Evolutionary conservation across 2,888 invertebrate species (phyloP), one percentile per base, ranked within the genome.

Genomic region (Arrhopalites spinosus): DNA sequence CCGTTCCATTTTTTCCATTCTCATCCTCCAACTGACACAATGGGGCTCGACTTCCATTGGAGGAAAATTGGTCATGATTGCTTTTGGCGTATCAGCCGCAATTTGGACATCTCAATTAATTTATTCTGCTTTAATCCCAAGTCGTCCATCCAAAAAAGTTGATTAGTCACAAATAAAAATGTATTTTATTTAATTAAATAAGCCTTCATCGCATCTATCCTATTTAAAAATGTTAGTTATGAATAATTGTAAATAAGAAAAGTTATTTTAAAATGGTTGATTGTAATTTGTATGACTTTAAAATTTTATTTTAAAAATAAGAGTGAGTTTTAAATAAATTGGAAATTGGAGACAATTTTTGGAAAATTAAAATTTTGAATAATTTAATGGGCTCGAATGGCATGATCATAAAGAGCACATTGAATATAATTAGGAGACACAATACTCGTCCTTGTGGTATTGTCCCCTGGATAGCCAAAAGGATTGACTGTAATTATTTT

Each of bases 321-420:
- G n/a, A n/a, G n/a, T n/a, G n/a, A n/a, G n/a, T n/a, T n/a, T n/a
- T n/a, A n/a, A n/a, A n/a, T n/a, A n/a, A n/a, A n/a, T n/a, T n/a
- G n/a, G n/a, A n/a, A n/a, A n/a, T n/a, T n/a, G n/a, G n/a, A n/a
- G n/a, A n/a, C n/a, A n/a, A n/a, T n/a, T n/a, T n/a, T n/a, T n/a
- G 36, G 36, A 36, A 36, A 3, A 7, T 11, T 7, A 36, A 36
- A 36, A 36, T 3, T 36, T 36, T 11, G 11, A 11, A 3, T 36
- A 3, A 36, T 3, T 7, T 36, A 11, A 11, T 88, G 89, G 82
- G 87, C 89, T 81, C 91, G 88, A 0, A 92, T 88, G 8, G 91
- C 87, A 84, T 95, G 94, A 85, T 95, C 94, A 83, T 92, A 94
- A 66, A 95, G 88, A 83, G 93, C 90, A 53, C 92, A 88, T 82